These are phyloP conservation scores for Noturus placidus DNA, from an alignment of 2,113 vertebrate species.

Conservation along the genomic window DNA sequence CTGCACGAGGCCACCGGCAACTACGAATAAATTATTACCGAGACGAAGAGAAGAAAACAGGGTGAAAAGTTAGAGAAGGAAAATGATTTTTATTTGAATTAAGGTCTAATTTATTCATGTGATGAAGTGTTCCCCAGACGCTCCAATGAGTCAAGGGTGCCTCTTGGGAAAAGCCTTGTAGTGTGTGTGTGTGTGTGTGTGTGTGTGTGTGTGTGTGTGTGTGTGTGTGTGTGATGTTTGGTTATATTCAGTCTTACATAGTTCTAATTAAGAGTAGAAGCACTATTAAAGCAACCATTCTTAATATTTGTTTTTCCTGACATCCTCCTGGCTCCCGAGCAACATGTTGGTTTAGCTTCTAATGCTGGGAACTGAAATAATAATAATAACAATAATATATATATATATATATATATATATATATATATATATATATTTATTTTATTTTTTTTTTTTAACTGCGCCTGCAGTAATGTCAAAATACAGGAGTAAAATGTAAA, in stretches of 20 bases:
- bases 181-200: conserved; percentile 7
- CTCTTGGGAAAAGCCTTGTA: conserved; percentile 62
- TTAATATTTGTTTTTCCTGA: conserved; percentile 77
- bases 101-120: conserved; percentile 78
- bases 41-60: conserved; percentile 64
- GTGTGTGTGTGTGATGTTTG: conserved; percentile 59
- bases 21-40: conserved; percentile 55
- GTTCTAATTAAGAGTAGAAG: conserved; percentile 76
- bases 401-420: too few species aligned
- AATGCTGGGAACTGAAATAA: neutral
- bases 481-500: neutral
- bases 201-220: neutral
- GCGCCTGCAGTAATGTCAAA: neutral
- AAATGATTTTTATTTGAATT: conserved; percentile 73
- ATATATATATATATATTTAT: too few species aligned
- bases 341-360: conserved; percentile 8
- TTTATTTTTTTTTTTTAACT: neutral
- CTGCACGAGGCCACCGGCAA: conserved; percentile 22
- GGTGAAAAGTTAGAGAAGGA: conserved; percentile 58
- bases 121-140: conserved; percentile 78
- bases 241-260: conserved; percentile 74
- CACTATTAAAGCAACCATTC: conserved; percentile 74
- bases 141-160: conserved; percentile 70
- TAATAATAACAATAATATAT: neutral
- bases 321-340: conserved; percentile 53